Evolutionary conservation across 2,797 vertebrate genomes (phyloP).

Genomic region (Vipera ursinii): DNA sequence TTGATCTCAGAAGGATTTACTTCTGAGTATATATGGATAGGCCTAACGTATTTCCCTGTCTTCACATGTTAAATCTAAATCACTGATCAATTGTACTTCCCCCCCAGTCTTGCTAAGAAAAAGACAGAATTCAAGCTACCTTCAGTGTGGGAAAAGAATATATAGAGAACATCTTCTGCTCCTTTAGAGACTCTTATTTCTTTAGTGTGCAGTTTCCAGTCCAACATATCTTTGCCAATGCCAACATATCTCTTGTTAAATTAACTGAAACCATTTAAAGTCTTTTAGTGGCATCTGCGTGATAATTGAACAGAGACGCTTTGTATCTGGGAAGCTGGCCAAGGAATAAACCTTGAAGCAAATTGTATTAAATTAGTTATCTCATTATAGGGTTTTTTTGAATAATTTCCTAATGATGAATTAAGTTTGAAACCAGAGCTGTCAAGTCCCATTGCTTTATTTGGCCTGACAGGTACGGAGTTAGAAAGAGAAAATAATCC

Average conservation of each 20-base stretch:
- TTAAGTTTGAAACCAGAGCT: slow-evolving; percentile 66
- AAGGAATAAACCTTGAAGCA: slow-evolving; percentile 76
- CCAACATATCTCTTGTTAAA: slow-evolving; percentile 65
- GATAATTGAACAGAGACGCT: slow-evolving; percentile 70
- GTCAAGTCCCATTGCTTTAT: slow-evolving; percentile 62
- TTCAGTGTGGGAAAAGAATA: slow-evolving; percentile 2
- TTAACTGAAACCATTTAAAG: slow-evolving; percentile 70
- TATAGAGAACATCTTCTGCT: slow-evolving; percentile 11
- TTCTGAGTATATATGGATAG: not conserved
- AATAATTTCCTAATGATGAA: slow-evolving; percentile 70
- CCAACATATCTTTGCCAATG: slow-evolving; percentile 47
- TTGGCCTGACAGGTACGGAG: slow-evolving; percentile 60
- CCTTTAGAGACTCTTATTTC: slow-evolving; percentile 43
- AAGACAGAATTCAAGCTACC: not conserved
- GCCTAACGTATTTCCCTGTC: not conserved
- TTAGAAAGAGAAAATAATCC: slow-evolving; percentile 45
- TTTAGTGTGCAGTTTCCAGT: slow-evolving; percentile 46
- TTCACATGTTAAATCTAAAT: not conserved
- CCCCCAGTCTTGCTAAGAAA: not conserved
- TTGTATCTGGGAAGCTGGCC: slow-evolving; percentile 73
- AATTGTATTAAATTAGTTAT: slow-evolving; percentile 77
- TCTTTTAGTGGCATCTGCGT: slow-evolving; percentile 71
- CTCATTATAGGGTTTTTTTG: slow-evolving; percentile 70
- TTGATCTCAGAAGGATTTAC: not conserved
- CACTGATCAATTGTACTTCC: not conserved